phyloP scores from a whole-genome alignment of 2,113 vertebrate genomes.

The Tragulus kanchil region DNA sequence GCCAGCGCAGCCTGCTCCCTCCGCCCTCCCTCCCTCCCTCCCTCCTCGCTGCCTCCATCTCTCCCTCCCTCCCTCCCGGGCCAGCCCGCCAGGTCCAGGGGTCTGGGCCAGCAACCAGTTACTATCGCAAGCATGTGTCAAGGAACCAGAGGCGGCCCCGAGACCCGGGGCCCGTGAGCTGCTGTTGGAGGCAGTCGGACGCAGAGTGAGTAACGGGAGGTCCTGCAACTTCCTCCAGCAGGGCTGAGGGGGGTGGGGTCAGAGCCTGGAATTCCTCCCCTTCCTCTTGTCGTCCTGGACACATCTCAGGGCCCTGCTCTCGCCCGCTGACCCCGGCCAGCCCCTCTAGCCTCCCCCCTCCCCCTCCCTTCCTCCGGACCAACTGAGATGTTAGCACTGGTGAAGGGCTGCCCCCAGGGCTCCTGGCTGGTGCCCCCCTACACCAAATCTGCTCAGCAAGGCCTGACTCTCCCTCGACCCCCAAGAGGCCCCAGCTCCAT shows the following conservation, averaged over 20 bases:
- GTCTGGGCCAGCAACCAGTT: slow-evolving; percentile 61
- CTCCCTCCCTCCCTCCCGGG: background rate
- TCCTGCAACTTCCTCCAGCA: background rate
- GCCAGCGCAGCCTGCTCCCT: slow-evolving; percentile 58
- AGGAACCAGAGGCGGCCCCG: slow-evolving; percentile 55
- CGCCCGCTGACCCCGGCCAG: background rate
- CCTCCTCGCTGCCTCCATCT: background rate
- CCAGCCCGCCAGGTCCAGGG: slow-evolving; percentile 7
- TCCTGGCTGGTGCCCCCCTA: background rate
- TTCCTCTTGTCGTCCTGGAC: background rate
- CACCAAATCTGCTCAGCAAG: background rate
- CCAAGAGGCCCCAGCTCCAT: background rate
- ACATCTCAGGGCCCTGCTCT: background rate
- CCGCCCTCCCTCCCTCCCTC: background rate
- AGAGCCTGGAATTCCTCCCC: background rate
- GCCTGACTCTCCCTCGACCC: background rate
- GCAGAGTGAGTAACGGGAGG: slow-evolving; percentile 74
- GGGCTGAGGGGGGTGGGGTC: background rate
- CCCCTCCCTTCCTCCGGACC: background rate
- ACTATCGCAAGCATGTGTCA: slow-evolving; percentile 69
- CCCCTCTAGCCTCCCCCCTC: background rate
- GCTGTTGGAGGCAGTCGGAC: slow-evolving; percentile 35
- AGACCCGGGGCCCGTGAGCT: slow-evolving; percentile 41
- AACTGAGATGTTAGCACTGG: background rate
- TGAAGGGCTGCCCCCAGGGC: background rate